Conservation (phyloP, 2,888 invertebrate species). For the Agrochola lychnidis region DNA sequence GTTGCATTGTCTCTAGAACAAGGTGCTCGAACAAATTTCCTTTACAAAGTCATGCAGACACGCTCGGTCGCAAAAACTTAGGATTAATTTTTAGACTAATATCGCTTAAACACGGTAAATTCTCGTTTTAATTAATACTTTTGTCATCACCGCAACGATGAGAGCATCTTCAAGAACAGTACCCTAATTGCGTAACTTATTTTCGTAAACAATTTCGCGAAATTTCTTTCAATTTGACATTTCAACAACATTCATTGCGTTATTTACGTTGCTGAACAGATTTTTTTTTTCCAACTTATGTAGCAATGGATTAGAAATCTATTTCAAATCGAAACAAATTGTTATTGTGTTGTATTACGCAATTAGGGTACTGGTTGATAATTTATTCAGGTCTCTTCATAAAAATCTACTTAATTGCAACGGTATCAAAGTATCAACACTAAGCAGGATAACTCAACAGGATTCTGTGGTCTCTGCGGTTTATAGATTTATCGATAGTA, state of each 20-base stretch:
- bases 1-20: constrained; percentile 11
- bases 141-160: constrained; percentile 2
- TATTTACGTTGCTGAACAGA: too few relatives aligned
- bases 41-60: constrained; percentile 19
- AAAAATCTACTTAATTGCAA: constrained; percentile 26
- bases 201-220: too few relatives aligned
- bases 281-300: too few relatives aligned
- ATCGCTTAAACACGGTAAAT: constrained; percentile 1
- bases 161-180: constrained; percentile 25
- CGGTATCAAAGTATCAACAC: constrained; percentile 13
- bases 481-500: background rate
- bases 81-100: background rate
- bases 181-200: too few relatives aligned
- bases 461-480: constrained; percentile 42
- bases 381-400: background rate
- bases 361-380: too few relatives aligned
- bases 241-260: too few relatives aligned
- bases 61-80: background rate
- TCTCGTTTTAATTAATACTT: constrained; percentile 8
- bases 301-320: too few relatives aligned
- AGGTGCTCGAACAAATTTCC: constrained; percentile 31
- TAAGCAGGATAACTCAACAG: background rate
- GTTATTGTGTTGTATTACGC: too few relatives aligned
- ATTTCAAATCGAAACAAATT: too few relatives aligned
- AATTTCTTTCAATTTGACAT: too few relatives aligned